phyloP scores from a whole-genome alignment of 1,140 invertebrate species.

The Ooceraea biroi region DNA sequence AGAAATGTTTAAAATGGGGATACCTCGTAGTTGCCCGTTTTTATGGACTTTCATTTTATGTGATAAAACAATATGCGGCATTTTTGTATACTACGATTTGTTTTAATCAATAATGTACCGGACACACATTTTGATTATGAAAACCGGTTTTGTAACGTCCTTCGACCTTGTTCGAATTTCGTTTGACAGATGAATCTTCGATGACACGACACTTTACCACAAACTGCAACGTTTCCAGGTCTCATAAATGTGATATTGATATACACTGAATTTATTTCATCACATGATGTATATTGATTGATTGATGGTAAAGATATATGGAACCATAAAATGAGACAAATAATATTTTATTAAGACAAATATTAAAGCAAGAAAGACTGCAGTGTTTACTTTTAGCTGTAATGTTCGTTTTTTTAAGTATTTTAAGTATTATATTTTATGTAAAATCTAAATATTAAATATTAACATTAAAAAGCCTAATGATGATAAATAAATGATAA shows the following conservation, averaged over 20 bases:
- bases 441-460: too few relatives aligned
- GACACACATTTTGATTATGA: constrained; percentile 18
- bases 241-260: background rate
- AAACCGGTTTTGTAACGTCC: constrained; percentile 48
- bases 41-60: background rate
- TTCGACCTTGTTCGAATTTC: constrained; percentile 32
- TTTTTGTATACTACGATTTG: constrained; percentile 4
- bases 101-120: constrained; percentile 20
- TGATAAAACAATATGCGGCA: constrained; percentile 7
- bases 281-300: background rate
- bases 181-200: constrained; percentile 28
- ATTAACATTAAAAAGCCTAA: too few relatives aligned
- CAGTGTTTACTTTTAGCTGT: background rate
- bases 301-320: constrained; percentile 20
- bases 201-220: constrained; percentile 32
- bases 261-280: background rate
- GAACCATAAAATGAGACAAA: background rate
- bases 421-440: too few relatives aligned
- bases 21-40: background rate
- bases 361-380: background rate
- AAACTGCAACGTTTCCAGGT: background rate
- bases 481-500: too few relatives aligned
- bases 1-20: background rate
- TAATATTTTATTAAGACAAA: background rate
- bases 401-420: background rate